Evolutionary conservation across 2,113 vertebrate species (phyloP).

Genomic region (Sterrhoptilus dennistouni): DNA sequence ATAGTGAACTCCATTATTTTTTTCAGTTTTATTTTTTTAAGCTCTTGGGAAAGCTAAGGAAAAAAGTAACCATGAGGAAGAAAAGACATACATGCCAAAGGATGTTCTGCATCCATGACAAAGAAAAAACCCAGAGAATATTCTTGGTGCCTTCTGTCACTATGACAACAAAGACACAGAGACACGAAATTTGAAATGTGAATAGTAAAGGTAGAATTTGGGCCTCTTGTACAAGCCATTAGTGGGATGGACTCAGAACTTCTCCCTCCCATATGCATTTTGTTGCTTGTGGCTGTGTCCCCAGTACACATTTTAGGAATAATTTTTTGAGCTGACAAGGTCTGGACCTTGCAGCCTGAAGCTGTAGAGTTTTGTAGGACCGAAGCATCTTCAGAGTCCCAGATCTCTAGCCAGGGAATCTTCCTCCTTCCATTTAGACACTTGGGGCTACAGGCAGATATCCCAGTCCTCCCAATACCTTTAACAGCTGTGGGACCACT

Average conservation of each 20-base stretch:
- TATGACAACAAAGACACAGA: neutral
- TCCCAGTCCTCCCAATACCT: neutral
- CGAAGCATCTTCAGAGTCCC: neutral
- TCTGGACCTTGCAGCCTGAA: neutral
- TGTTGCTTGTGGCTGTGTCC: neutral
- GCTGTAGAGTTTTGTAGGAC: neutral
- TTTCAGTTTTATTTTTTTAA: neutral
- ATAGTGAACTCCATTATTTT: neutral
- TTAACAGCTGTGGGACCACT: neutral
- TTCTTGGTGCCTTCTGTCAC: neutral
- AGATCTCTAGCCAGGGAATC: neutral
- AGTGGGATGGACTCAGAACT: neutral
- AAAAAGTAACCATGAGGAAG: neutral
- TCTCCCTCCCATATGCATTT: neutral
- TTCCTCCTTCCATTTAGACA: neutral
- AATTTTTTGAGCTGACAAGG: neutral
- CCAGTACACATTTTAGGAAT: neutral
- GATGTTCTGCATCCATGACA: neutral
- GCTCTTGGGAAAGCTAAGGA: neutral
- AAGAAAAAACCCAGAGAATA: neutral
- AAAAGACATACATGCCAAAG: neutral
- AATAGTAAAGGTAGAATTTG: neutral
- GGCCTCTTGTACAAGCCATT: neutral
- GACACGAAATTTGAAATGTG: neutral
- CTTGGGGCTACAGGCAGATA: neutral